Conservation (phyloP, 2,113 vertebrate genomes). For the Pitta sordida region DNA sequence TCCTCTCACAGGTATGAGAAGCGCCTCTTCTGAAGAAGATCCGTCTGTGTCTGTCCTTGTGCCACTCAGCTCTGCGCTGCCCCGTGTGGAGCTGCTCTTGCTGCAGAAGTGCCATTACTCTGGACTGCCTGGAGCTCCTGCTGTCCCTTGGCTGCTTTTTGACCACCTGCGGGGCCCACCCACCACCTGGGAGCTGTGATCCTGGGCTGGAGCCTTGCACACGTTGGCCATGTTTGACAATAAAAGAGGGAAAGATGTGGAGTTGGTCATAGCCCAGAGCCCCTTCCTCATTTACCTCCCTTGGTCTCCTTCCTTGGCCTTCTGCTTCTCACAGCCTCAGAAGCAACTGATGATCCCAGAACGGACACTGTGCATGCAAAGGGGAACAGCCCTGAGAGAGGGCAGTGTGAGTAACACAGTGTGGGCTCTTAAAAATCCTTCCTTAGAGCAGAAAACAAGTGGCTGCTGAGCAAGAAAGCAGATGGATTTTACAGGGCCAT, state of each 20-base stretch:
- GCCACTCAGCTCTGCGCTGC: not conserved
- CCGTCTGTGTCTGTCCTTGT: not conserved
- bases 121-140: constrained; percentile 1
- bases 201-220: not conserved
- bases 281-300: not conserved
- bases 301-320: not conserved
- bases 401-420: not conserved
- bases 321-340: not conserved
- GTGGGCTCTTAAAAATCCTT: not conserved
- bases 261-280: not conserved
- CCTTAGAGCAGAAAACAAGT: not conserved
- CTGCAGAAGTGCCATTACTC: constrained; percentile 46
- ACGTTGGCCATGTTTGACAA: constrained; percentile 34
- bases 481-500: fast-evolving
- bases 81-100: not conserved
- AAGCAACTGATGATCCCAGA: not conserved
- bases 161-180: not conserved
- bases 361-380: not conserved
- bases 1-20: constrained; percentile 88
- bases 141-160: constrained; percentile 45
- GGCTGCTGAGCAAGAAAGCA: not conserved
- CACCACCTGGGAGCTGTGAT: not conserved
- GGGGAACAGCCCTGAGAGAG: fast-evolving
- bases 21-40: constrained; percentile 85
- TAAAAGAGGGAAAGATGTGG: constrained; percentile 28